Evolutionary conservation across 1,140 invertebrate genomes (phyloP).

Genomic region (Solen grandis): DNA sequence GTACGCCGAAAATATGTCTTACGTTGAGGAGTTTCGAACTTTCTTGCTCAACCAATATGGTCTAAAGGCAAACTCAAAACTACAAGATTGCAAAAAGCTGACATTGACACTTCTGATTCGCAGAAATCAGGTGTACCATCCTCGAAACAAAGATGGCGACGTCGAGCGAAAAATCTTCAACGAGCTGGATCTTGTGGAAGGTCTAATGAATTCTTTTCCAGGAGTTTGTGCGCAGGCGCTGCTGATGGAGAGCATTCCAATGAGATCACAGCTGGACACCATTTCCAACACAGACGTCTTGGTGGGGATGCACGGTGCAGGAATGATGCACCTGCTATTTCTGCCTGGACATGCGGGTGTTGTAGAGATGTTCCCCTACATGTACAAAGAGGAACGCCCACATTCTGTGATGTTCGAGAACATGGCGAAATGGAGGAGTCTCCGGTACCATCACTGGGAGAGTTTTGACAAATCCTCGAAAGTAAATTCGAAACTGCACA

Average conservation of each 20-base stretch:
- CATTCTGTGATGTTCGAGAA: slow-evolving; percentile 59
- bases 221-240: slow-evolving; percentile 52
- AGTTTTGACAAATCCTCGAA: too few relatives aligned
- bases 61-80: slow-evolving; percentile 3
- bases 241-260: slow-evolving; percentile 64
- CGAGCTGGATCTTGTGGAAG: slow-evolving; percentile 66
- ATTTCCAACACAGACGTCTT: too few relatives aligned
- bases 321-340: too few relatives aligned
- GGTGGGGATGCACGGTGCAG: too few relatives aligned
- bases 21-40: slow-evolving; percentile 67
- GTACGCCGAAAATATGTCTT: background rate
- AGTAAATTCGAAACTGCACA: too few relatives aligned
- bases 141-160: slow-evolving; percentile 68
- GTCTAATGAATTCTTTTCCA: slow-evolving; percentile 8
- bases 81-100: slow-evolving; percentile 64
- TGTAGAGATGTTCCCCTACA: too few relatives aligned
- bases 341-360: too few relatives aligned
- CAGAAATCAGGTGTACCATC: slow-evolving; percentile 73
- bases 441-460: slow-evolving; percentile 66
- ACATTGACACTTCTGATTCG: slow-evolving; percentile 72
- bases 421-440: slow-evolving; percentile 66
- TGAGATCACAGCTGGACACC: too few relatives aligned
- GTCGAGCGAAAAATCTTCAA: slow-evolving; percentile 70
- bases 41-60: slow-evolving; percentile 68
- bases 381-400: slow-evolving; percentile 53